Percentiles rank a stretch among this genome's conserved stretches.
Evolutionary conservation across 2,113 vertebrate genomes (phyloP).

Genomic region (Halichoerus grypus): DNA sequence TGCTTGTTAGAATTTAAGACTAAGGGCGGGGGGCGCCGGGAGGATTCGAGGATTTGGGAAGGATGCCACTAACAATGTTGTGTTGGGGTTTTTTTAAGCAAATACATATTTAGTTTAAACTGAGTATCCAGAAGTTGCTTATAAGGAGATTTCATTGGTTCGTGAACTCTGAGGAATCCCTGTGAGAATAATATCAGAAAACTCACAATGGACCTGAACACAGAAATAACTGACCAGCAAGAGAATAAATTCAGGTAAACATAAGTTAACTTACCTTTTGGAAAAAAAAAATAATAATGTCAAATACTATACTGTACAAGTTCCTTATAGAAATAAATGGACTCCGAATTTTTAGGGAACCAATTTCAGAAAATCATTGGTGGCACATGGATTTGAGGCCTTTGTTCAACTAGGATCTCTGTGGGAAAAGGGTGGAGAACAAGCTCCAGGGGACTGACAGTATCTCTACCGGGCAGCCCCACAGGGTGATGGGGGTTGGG

Average conservation of each 20-base stretch:
- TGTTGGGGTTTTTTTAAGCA: background rate
- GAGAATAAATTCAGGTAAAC: constrained; percentile 3
- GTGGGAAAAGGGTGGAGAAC: background rate
- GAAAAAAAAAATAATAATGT: background rate
- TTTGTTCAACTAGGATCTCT: background rate
- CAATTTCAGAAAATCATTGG: background rate
- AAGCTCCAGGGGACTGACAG: background rate
- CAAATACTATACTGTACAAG: background rate
- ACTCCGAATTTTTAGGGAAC: constrained; percentile 15
- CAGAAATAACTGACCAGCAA: background rate
- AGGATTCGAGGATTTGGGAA: background rate
- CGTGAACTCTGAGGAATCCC: background rate
- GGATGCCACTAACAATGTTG: background rate
- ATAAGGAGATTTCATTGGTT: background rate
- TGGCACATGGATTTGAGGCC: background rate
- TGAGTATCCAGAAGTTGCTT: background rate
- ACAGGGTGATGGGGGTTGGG: rapidly evolving
- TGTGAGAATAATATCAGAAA: background rate
- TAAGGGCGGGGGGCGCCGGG: background rate
- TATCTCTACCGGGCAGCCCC: background rate
- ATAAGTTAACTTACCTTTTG: background rate
- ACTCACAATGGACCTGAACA: background rate
- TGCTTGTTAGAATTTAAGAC: background rate
- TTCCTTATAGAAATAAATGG: constrained; percentile 1
- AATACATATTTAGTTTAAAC: constrained; percentile 20